Evolutionary conservation across 2,888 invertebrate genomes (phyloP).

Genomic region (Temnothorax rugatulus): DNA sequence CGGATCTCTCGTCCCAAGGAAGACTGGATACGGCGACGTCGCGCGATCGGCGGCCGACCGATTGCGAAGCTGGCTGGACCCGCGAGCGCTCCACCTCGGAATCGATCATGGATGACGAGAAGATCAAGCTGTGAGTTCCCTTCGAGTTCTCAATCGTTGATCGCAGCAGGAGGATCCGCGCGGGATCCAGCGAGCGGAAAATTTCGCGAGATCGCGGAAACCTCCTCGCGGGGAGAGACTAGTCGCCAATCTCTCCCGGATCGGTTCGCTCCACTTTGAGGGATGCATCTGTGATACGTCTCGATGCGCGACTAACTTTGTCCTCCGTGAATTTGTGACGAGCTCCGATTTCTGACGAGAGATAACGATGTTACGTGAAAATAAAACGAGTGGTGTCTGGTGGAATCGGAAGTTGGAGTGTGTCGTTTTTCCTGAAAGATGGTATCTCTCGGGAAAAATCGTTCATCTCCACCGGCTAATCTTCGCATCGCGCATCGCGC

Average conservation of each 20-base stretch:
- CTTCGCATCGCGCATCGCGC: background rate
- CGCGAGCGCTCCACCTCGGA: slow-evolving; percentile 19
- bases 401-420: background rate
- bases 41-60: slow-evolving; percentile 46
- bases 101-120: slow-evolving; percentile 82
- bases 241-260: background rate
- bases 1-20: background rate
- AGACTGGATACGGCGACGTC: slow-evolving; percentile 21
- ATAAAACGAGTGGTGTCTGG: background rate
- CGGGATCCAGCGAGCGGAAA: background rate
- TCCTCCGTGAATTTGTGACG: background rate
- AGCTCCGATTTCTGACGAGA: background rate
- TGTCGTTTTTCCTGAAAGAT: background rate
- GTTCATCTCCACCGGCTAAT: background rate
- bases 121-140: slow-evolving; percentile 83
- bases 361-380: slow-evolving; percentile 3
- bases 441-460: background rate
- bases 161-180: background rate
- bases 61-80: slow-evolving; percentile 41
- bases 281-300: background rate
- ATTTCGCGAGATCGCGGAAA: background rate
- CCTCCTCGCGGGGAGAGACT: background rate
- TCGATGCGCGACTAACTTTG: background rate
- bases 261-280: background rate
- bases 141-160: background rate